Percentiles rank a stretch among this genome's conserved stretches.
phyloP scores from a whole-genome alignment of 2,888 invertebrate genomes.

The Polyommatus iphigenia region DNA sequence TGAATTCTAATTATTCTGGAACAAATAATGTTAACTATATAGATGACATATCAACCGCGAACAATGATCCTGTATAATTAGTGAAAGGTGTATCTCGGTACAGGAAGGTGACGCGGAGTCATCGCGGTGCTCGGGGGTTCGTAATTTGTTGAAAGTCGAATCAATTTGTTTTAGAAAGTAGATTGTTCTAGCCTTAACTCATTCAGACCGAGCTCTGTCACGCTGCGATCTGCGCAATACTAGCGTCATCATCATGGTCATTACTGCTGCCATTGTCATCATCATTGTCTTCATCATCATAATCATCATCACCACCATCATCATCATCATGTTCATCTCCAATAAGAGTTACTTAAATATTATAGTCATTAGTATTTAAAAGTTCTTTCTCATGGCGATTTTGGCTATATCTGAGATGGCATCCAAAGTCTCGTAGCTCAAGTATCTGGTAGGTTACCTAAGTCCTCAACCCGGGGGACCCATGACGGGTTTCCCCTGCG shows the following conservation, averaged over 20 bases:
- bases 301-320: background rate
- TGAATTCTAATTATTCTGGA: background rate
- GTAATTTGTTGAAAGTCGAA: conserved; percentile 75
- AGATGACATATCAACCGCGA: background rate
- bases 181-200: conserved; percentile 52
- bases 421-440: no score
- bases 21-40: background rate
- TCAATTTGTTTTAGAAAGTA: conserved; percentile 78
- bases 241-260: background rate
- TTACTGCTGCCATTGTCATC: background rate
- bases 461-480: no score
- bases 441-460: no score
- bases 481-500: no score
- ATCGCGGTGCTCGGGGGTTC: conserved; percentile 48
- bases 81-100: conserved; percentile 36
- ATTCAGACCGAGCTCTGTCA: conserved; percentile 16
- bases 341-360: no score
- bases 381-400: no score
- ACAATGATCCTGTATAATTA: conserved; percentile 17
- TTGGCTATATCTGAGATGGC: no score
- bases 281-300: background rate
- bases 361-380: background rate
- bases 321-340: background rate
- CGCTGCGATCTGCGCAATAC: background rate
- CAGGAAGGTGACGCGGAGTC: conserved; percentile 53